Evolutionary conservation across 2,113 vertebrate species (phyloP).

Genomic region (Gasterosteus aculeatus): DNA sequence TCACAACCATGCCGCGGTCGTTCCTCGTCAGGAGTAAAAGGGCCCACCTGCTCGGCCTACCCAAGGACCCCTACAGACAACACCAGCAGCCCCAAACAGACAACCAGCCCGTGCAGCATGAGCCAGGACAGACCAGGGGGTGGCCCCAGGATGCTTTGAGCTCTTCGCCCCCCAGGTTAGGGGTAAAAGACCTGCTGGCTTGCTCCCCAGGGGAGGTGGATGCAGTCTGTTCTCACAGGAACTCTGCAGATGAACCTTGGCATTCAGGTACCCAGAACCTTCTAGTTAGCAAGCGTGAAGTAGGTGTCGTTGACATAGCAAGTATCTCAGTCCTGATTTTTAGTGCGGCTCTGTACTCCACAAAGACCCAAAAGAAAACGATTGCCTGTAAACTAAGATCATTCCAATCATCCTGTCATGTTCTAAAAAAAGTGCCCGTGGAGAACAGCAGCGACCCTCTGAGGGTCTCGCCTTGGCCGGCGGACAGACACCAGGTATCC

Average conservation of each 20-base stretch:
- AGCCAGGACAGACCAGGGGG: not conserved
- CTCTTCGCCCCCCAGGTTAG: not conserved
- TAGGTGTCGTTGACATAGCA: not conserved
- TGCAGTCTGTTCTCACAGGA: not conserved
- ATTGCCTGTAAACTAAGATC: not conserved
- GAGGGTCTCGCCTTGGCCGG: not conserved
- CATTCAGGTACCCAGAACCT: constrained; percentile 48
- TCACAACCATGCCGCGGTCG: constrained; percentile 78
- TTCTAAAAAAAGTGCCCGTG: not conserved
- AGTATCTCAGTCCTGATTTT: not conserved
- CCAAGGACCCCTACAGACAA: constrained; percentile 11
- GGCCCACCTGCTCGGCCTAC: constrained; percentile 25
- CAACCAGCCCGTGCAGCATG: not conserved
- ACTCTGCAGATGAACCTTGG: constrained; percentile 14
- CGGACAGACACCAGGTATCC: constrained; percentile 19
- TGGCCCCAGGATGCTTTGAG: not conserved
- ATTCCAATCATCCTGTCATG: not conserved
- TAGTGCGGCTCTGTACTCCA: not conserved
- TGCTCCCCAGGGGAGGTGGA: constrained; percentile 14
- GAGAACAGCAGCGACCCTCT: not conserved
- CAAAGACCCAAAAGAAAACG: not conserved
- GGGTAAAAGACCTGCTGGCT: constrained; percentile 11
- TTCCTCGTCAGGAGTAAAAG: constrained; percentile 80
- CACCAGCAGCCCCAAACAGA: not conserved
- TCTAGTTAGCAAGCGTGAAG: not conserved